Conservation (phyloP, 1,140 invertebrate species). For the Musca domestica region DNA sequence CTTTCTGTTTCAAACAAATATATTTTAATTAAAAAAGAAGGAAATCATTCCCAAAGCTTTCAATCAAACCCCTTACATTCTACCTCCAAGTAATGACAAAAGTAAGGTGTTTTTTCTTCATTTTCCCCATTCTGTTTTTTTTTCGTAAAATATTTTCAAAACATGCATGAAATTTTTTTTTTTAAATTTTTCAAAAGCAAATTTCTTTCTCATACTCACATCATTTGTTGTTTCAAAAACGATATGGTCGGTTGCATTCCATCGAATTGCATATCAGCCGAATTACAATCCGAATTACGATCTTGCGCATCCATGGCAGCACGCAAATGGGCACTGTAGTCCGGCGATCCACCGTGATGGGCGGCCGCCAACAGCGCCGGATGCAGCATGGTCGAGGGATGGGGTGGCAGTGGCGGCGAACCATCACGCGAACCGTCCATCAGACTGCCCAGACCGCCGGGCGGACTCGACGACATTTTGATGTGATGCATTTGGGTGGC, state of each 20-base stretch:
- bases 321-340: slow-evolving; percentile 68
- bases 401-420: slow-evolving; percentile 74
- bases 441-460: slow-evolving; percentile 60
- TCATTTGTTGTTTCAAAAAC: slow-evolving; percentile 68
- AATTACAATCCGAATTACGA: slow-evolving; percentile 83
- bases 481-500: slow-evolving; percentile 54
- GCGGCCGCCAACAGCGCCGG: slow-evolving; percentile 75
- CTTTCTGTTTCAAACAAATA: too few species aligned
- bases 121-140: too few species aligned
- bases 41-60: too few species aligned
- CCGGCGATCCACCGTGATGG: slow-evolving; percentile 71
- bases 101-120: too few species aligned
- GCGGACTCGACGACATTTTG: slow-evolving; percentile 58
- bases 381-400: slow-evolving; percentile 75
- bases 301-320: slow-evolving; percentile 75
- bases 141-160: too few species aligned
- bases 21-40: too few species aligned
- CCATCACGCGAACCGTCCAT: slow-evolving; percentile 66
- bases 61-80: too few species aligned
- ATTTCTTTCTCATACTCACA: slow-evolving; percentile 40
- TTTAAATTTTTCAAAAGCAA: not conserved
- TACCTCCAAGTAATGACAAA: too few species aligned
- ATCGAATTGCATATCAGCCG: slow-evolving; percentile 81
- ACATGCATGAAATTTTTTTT: too few species aligned
- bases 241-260: slow-evolving; percentile 92